Base-by-base conservation (phyloP, 2,888 invertebrate genomes). In the Eurois occulta region DNA sequence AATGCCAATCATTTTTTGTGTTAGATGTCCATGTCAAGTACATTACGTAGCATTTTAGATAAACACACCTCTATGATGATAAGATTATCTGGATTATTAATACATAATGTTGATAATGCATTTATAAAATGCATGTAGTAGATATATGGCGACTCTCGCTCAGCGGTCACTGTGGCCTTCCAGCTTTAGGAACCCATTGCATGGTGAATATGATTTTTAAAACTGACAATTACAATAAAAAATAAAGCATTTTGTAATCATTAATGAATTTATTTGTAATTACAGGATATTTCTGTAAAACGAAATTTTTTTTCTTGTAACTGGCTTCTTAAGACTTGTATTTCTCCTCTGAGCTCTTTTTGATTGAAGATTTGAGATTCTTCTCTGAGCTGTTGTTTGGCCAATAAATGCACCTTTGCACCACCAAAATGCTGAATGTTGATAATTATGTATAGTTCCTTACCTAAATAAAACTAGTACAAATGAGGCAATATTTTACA, bases 401-500 rank as follows among this genome's bases (percentile, higher is more conserved):
- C 16, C 16, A 64, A 35, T 24, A 52, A 71, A 60, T 43, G 16
- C 35, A 43, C 28, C 2, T 62, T 32, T 32, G 7, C 18, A 24
- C 1, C 1, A 32, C 13, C 28, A 60, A 41, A 78, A 48, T 32
- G 69, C 13, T 69, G n/a, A 43, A 41, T 43, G 6, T 46, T 72
- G 8, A 13, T 28, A 32, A 72, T 65, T 58, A 65, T 65, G 10
- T n/a, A 7, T 52, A 65, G 81, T 65, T 73, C 38, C 55, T 72
- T 52, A 46, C 6, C 1, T 48, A 73, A 13, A 11, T 41, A 65
- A 58, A 1, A 28, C n/a, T 55, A 81, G 52, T 74, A 58, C 55
- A 73, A 81, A 71, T 58, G 81, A 64, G 81, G 81, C 73, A 80
- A 65, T 78, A 80, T 71, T 52, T 52, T 52, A 72, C 32, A 43